Evolutionary conservation across 2,888 invertebrate species (phyloP), one percentile per base, ranked within the genome.

Genomic region (Metalampra italica): DNA sequence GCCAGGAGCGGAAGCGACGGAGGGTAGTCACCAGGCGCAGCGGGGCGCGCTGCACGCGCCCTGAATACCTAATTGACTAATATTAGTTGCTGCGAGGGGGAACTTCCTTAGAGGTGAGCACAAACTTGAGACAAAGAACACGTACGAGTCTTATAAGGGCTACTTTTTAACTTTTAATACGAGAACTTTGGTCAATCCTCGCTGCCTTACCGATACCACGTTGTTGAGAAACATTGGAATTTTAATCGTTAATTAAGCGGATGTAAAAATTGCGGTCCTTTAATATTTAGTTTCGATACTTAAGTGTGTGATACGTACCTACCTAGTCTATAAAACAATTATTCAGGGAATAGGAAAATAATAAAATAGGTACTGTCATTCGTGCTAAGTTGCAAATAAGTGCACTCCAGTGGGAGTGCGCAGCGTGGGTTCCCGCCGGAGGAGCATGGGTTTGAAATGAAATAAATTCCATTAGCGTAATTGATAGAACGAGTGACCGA

Each of bases 21-120:
- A 49, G 62, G 64, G 71, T 68, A 70, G 73, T 70, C 67, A 69
- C 68, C 71, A 71, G 78, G 75, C 78, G 68, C 70, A 75, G 76
- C 72, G 78, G 77, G 73, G 77, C 70, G 76, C 67, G 71, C 70
- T 60, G 69, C 59, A 72, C 84, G 84, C 82, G 84, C 62, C 75
- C 82, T 86, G 88, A 89, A 89, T 89, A 89, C 84, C 80, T 87
- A 87, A 88, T 87, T 84, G 81, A 80, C 80, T 86, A 84, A 86
- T 86, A 86, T 87, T 85, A 85, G 85, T 84, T 81, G 80, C 75
- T 75, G 66, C 66, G 71, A 71, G 78, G 80, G 59, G 78, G 75
- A 82, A 79, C 80, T 84, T 83, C 76, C 81, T 78, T 75, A 77
- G 76, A 85, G 82, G 86, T 85, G 82, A 78, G 75, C 75, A 71